Evolutionary conservation across 2,888 invertebrate genomes (phyloP).

Genomic region (Athetis lepigone): DNA sequence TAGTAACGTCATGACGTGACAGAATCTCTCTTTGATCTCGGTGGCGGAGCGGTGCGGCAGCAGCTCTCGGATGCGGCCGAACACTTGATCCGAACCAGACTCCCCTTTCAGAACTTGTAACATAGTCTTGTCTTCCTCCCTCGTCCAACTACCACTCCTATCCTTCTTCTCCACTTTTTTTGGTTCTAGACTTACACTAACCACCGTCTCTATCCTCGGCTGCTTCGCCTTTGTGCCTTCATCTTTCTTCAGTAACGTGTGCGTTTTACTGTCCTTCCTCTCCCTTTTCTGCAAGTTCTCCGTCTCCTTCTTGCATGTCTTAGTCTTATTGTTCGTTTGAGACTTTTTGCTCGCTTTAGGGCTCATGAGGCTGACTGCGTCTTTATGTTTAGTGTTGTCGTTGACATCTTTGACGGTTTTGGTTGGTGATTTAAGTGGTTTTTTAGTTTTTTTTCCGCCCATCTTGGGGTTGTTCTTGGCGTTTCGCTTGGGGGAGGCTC

Average conservation of each 20-base stretch:
- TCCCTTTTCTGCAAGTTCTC: slow-evolving; percentile 67
- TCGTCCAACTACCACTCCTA: slow-evolving; percentile 91
- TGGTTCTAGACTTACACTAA: slow-evolving; percentile 55
- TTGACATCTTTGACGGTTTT: slow-evolving; percentile 84
- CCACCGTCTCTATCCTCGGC: slow-evolving; percentile 72
- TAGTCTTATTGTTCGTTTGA: slow-evolving; percentile 69
- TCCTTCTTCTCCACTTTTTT: slow-evolving; percentile 71
- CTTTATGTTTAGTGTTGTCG: slow-evolving; percentile 83
- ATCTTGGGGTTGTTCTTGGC: slow-evolving; percentile 72
- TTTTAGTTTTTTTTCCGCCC: slow-evolving; percentile 79
- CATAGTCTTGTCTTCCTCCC: slow-evolving; percentile 95
- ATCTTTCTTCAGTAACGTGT: slow-evolving; percentile 66
- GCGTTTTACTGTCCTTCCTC: slow-evolving; percentile 70
- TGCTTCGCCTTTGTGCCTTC: slow-evolving; percentile 72
- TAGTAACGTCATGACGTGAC: slow-evolving; percentile 91
- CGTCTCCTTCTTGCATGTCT: slow-evolving; percentile 69
- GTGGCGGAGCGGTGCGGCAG: slow-evolving; percentile 89
- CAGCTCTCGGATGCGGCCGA: slow-evolving; percentile 89
- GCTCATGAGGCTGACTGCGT: slow-evolving; percentile 70
- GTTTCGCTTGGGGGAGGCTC: slow-evolving; percentile 78
- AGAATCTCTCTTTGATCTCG: slow-evolving; percentile 92
- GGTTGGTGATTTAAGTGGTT: slow-evolving; percentile 84
- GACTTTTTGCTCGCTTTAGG: slow-evolving; percentile 74
- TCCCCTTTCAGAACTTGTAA: slow-evolving; percentile 94
- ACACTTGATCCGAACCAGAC: slow-evolving; percentile 91